These are phyloP conservation scores for Neogale vison DNA, from an alignment of 2,113 vertebrate genomes.

Conservation along the genomic window DNA sequence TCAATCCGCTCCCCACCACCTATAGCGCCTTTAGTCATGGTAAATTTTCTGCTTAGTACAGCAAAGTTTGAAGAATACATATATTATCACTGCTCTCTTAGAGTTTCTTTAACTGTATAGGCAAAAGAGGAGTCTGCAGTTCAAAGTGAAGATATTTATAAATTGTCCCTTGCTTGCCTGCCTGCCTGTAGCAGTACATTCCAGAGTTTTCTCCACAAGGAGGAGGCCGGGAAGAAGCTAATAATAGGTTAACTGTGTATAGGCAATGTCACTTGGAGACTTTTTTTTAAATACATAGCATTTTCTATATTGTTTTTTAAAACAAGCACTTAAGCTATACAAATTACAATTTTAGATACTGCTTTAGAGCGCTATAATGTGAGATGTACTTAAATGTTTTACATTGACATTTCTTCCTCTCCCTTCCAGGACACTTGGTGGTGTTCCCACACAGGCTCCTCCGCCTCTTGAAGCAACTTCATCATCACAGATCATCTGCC, in stretches of 20 bases:
- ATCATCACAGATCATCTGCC: constrained; percentile 85
- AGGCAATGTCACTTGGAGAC: neutral
- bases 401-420: neutral
- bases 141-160: constrained; percentile 39
- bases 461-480: constrained; percentile 79
- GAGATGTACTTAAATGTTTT: constrained; percentile 4
- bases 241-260: neutral
- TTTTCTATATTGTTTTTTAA: neutral
- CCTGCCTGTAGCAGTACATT: neutral
- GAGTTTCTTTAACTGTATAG: neutral
- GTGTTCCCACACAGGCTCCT: constrained; percentile 81
- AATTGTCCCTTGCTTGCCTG: neutral
- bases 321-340: neutral
- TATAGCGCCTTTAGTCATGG: neutral
- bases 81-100: neutral
- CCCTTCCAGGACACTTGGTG: constrained; percentile 84
- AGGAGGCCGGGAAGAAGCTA: neutral
- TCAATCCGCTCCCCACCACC: neutral
- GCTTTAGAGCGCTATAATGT: neutral
- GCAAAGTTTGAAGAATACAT: constrained; percentile 10
- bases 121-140: constrained; percentile 28
- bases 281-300: neutral
- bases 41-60: constrained; percentile 25
- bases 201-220: constrained; percentile 31
- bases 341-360: neutral